phyloP scores from a whole-genome alignment of 1,140 invertebrate genomes.

The Trachymyrmex cornetzi region DNA sequence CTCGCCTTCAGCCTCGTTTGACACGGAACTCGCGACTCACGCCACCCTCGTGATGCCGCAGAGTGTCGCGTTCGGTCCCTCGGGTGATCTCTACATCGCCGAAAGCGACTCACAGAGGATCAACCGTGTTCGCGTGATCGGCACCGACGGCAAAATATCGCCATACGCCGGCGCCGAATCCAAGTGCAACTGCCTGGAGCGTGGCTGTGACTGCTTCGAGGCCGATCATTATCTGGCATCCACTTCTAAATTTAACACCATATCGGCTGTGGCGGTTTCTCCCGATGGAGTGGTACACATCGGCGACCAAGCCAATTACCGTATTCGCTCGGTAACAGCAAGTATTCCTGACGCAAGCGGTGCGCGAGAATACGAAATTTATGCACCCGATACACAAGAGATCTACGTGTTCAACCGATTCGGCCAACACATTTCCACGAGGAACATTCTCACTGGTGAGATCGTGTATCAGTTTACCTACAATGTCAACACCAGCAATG shows the following conservation, averaged over 20 bases:
- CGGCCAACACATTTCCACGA: slow-evolving; percentile 97
- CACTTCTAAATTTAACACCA: slow-evolving; percentile 97
- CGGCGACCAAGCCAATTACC: slow-evolving; percentile 96
- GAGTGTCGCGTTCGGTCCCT: slow-evolving; percentile 97
- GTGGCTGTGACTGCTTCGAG: slow-evolving; percentile 96
- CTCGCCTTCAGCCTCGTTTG: slow-evolving; percentile 91
- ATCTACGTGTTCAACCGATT: slow-evolving; percentile 98
- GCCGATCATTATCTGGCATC: slow-evolving; percentile 96
- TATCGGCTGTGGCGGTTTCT: slow-evolving; percentile 96
- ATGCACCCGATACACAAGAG: slow-evolving; percentile 97
- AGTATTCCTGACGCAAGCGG: slow-evolving; percentile 95
- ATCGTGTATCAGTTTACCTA: slow-evolving; percentile 97
- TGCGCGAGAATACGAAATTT: slow-evolving; percentile 96
- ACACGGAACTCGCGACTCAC: slow-evolving; percentile 94
- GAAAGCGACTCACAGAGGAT: slow-evolving; percentile 98
- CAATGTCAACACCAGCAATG: slow-evolving; percentile 98
- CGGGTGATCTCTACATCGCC: slow-evolving; percentile 97
- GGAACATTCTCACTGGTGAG: slow-evolving; percentile 96
- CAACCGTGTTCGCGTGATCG: slow-evolving; percentile 96
- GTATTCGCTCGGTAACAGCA: slow-evolving; percentile 96
- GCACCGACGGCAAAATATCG: slow-evolving; percentile 96
- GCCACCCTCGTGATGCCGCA: slow-evolving; percentile 97
- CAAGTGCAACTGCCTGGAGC: slow-evolving; percentile 97
- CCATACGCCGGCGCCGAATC: slow-evolving; percentile 97
- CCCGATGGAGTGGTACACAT: slow-evolving; percentile 98